A percentile compares a stretch with the other conserved stretches of the same genome.
Conservation (phyloP, 53 echinoderm and acorn worm species). For the Stichopus horrens region DNA sequence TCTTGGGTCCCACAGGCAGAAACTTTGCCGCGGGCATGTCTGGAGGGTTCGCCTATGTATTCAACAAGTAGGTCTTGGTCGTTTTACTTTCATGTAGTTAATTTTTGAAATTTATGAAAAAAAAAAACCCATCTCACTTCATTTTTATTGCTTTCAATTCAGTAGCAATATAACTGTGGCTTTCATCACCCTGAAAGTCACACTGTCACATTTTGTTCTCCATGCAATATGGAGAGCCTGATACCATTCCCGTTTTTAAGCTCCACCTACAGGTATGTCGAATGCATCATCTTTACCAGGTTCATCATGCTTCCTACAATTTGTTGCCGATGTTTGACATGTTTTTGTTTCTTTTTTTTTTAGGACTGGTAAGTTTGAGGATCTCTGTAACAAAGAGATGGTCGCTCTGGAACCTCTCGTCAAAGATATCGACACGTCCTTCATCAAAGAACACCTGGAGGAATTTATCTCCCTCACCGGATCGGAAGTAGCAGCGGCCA, state of each 20-base stretch:
- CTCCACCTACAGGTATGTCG: too few species aligned
- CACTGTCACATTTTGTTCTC: neutral
- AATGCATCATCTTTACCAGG: too few species aligned
- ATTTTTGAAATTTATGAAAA: too few species aligned
- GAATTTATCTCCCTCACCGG: slow-evolving; percentile 73
- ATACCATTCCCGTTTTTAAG: too few species aligned
- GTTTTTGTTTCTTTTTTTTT: neutral
- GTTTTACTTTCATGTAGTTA: too few species aligned
- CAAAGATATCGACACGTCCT: slow-evolving; percentile 79
- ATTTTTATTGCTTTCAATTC: too few species aligned
- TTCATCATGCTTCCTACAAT: too few species aligned
- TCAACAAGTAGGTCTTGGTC: slow-evolving; percentile 69
- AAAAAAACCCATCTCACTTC: too few species aligned
- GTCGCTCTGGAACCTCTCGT: slow-evolving; percentile 75
- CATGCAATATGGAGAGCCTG: too few species aligned
- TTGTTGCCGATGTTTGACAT: neutral
- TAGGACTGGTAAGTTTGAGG: slow-evolving; percentile 68
- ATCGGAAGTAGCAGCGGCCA: slow-evolving; percentile 67
- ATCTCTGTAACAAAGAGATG: slow-evolving; percentile 80
- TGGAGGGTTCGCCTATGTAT: slow-evolving; percentile 92
- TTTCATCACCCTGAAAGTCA: neutral
- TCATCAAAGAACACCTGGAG: slow-evolving; percentile 71
- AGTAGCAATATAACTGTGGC: neutral
- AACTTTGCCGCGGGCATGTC: slow-evolving; percentile 99
- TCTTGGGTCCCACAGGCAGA: slow-evolving; percentile 88